Conservation (phyloP, 2,113 vertebrate species). For the Poeciliopsis prolifica region DNA sequence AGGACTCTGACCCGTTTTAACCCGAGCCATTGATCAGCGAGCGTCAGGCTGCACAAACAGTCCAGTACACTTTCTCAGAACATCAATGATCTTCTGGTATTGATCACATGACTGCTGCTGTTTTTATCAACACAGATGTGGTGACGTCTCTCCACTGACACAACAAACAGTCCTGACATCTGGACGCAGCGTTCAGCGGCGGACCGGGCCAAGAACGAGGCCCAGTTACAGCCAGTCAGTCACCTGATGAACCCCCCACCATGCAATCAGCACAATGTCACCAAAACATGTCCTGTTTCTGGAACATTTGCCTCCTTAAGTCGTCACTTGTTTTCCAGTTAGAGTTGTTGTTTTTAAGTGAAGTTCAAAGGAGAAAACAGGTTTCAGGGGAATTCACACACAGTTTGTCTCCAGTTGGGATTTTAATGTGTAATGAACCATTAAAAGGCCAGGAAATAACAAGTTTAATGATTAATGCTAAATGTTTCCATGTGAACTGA, state of each 20-base stretch:
- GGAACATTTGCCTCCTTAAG: background rate
- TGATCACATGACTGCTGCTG: slow-evolving; percentile 1
- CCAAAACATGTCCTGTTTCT: background rate
- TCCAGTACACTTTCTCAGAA: background rate
- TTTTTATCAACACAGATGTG: background rate
- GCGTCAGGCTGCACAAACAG: background rate
- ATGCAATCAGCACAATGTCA: background rate
- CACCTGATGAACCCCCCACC: slow-evolving; percentile 1
- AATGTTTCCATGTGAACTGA: background rate
- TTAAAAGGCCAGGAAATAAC: background rate
- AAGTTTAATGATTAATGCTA: background rate
- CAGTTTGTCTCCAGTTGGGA: background rate
- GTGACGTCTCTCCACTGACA: background rate
- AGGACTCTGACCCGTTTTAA: slow-evolving; percentile 12
- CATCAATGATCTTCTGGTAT: background rate
- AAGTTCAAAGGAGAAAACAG: background rate
- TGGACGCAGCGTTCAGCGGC: background rate
- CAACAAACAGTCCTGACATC: background rate
- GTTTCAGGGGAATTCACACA: background rate
- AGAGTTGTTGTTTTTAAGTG: background rate
- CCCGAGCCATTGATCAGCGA: background rate
- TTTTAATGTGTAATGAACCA: background rate
- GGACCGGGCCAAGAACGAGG: background rate
- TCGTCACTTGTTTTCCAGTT: background rate
- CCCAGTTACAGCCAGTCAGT: background rate